Evolutionary conservation across 1,140 invertebrate genomes (phyloP).

Genomic region (Oncopeltus fasciatus): DNA sequence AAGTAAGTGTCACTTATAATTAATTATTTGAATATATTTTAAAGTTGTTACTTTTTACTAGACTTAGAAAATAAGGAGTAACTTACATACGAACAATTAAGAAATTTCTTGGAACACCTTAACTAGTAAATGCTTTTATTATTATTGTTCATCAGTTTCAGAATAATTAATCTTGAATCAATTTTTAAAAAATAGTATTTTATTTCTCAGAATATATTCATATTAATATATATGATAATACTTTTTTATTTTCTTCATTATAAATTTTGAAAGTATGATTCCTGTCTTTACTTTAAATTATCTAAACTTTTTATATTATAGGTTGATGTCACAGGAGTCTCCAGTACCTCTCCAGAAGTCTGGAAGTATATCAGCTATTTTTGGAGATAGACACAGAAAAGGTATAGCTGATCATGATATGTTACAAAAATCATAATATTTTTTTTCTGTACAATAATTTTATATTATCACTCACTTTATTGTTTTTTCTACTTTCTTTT

Average conservation of each 20-base stretch:
- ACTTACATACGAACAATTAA: too few relatives aligned
- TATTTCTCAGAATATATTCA: too few relatives aligned
- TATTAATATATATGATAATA: too few relatives aligned
- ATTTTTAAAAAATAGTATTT: too few relatives aligned
- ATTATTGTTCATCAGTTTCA: too few relatives aligned
- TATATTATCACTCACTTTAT: background rate
- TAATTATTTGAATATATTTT: too few relatives aligned
- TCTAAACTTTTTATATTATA: background rate
- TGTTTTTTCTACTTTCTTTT: background rate
- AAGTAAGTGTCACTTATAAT: too few relatives aligned
- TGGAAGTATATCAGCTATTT: conserved; percentile 46
- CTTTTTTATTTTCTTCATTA: background rate
- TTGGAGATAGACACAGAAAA: conserved; percentile 52
- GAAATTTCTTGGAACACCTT: too few relatives aligned
- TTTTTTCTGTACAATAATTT: background rate
- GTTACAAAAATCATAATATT: background rate
- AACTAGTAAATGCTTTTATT: too few relatives aligned
- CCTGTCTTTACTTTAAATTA: background rate
- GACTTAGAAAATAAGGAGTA: too few relatives aligned
- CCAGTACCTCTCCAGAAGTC: conserved; percentile 28
- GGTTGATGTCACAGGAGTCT: conserved; percentile 21
- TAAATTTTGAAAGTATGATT: background rate
- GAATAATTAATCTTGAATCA: too few relatives aligned
- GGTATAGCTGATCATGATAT: conserved; percentile 30
- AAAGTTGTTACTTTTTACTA: too few relatives aligned